These are phyloP conservation scores for Germaria angustata DNA, from an alignment of 2,888 invertebrate species.

Conservation along the genomic window DNA sequence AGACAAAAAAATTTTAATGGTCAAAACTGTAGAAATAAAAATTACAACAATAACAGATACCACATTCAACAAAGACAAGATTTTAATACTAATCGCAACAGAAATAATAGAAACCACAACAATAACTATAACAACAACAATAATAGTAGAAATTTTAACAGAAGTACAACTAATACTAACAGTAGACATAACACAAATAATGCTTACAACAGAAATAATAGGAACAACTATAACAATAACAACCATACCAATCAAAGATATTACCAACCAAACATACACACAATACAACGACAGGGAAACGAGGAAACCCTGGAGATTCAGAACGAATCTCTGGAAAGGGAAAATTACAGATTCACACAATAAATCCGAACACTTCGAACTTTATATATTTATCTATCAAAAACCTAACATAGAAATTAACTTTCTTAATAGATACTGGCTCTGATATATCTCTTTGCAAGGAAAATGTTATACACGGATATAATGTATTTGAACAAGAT, in stretches of 20 bases:
- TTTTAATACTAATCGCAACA: no score
- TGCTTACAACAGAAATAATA: background rate
- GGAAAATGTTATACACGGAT: background rate
- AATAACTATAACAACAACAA: no score
- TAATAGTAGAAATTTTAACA: no score
- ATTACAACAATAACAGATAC: no score
- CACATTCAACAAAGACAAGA: no score
- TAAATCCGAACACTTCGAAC: no score
- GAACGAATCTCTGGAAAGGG: background rate
- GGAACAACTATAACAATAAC: background rate
- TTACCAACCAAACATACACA: background rate
- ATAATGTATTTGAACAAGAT: no score
- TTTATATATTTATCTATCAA: background rate
- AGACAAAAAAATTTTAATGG: no score
- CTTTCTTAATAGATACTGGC: background rate
- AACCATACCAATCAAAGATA: background rate
- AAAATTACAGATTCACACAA: background rate
- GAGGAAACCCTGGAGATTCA: conserved; percentile 5
- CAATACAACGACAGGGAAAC: conserved; percentile 12
- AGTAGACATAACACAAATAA: background rate
- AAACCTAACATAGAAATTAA: background rate
- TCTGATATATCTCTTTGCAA: background rate
- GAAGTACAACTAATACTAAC: background rate
- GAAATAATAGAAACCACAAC: no score
- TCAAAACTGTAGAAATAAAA: no score